phyloP scores from a whole-genome alignment of 2,888 invertebrate genomes.

The Perizoma affinitatum region DNA sequence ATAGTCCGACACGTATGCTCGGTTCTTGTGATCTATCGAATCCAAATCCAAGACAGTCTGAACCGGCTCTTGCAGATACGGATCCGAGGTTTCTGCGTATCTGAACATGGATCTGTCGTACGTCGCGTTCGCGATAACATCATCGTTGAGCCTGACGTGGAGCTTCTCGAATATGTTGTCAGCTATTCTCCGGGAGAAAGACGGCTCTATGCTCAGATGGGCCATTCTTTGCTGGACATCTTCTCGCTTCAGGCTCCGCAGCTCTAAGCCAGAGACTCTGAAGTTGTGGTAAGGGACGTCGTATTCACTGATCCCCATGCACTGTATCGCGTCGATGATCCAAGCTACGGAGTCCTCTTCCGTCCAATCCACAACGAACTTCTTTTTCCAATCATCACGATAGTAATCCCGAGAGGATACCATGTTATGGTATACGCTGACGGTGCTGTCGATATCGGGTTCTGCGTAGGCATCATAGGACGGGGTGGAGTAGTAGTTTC shows the following conservation, averaged over 20 bases:
- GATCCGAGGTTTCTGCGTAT: slow-evolving; percentile 65
- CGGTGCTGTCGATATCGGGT: slow-evolving; percentile 65
- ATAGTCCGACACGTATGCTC: slow-evolving; percentile 63
- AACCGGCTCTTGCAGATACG: slow-evolving; percentile 50
- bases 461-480: slow-evolving; percentile 69
- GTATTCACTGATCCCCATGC: slow-evolving; percentile 66
- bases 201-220: slow-evolving; percentile 62
- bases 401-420: slow-evolving; percentile 66
- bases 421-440: slow-evolving; percentile 72
- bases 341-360: slow-evolving; percentile 84
- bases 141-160: slow-evolving; percentile 65
- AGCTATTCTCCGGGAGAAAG: slow-evolving; percentile 59
- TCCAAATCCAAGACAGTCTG: slow-evolving; percentile 72
- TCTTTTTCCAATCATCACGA: slow-evolving; percentile 80
- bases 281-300: slow-evolving; percentile 76
- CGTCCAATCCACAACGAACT: slow-evolving; percentile 81
- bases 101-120: slow-evolving; percentile 54
- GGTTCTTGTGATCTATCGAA: slow-evolving; percentile 63
- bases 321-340: slow-evolving; percentile 71
- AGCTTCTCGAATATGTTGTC: slow-evolving; percentile 69
- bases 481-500: slow-evolving; percentile 67
- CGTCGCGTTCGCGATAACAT: slow-evolving; percentile 45
- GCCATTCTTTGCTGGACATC: slow-evolving; percentile 67
- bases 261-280: slow-evolving; percentile 64
- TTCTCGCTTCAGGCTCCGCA: slow-evolving; percentile 66